These are phyloP conservation scores for Xiphophorus maculatus DNA, from an alignment of 2,113 vertebrate genomes.

Conservation along the genomic window DNA sequence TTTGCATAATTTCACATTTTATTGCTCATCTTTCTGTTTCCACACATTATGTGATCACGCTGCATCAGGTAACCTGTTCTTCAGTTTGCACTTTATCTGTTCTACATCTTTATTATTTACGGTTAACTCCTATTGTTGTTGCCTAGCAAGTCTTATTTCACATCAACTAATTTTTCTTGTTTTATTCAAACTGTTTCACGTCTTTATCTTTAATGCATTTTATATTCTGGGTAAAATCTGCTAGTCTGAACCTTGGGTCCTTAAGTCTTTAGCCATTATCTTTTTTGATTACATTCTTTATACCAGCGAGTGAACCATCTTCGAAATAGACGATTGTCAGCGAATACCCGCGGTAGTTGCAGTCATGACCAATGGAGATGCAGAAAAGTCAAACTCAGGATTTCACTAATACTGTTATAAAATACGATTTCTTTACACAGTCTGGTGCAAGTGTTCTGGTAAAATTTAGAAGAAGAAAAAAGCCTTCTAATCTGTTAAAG, in stretches of 20 bases:
- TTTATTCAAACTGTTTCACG: neutral
- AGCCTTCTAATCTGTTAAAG: neutral
- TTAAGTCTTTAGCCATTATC: too few species aligned
- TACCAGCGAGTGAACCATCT: constrained; percentile 20
- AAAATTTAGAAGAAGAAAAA: neutral
- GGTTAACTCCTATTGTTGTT: neutral
- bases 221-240: too few species aligned
- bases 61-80: neutral
- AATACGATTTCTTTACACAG: neutral
- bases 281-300: neutral
- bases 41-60: neutral
- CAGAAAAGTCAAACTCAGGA: constrained; percentile 22
- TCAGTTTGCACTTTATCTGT: neutral
- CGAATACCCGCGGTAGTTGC: constrained; percentile 61
- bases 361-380: constrained; percentile 64
- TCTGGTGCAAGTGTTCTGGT: neutral
- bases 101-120: neutral
- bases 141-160: neutral
- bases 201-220: too few species aligned
- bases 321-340: constrained; percentile 21
- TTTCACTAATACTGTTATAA: neutral
- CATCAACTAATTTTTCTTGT: neutral
- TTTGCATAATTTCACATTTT: neutral
- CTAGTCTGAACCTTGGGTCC: too few species aligned
- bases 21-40: neutral